Conservation (phyloP, 2,888 invertebrate species). For the Sipunculus nudus region DNA sequence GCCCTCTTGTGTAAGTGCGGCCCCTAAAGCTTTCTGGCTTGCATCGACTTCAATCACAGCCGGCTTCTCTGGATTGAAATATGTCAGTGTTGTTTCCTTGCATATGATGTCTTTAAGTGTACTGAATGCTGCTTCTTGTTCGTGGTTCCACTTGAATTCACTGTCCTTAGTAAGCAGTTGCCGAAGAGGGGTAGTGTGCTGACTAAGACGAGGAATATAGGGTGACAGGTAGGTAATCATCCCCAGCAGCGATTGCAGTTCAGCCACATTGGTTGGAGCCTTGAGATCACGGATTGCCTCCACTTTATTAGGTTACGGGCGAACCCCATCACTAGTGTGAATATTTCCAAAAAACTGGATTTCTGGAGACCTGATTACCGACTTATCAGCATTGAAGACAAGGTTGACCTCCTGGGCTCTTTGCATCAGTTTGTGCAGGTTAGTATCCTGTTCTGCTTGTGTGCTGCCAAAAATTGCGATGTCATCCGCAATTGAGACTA, state of each 20-base stretch:
- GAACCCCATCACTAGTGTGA: conserved; percentile 18
- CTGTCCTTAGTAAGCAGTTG: conserved; percentile 20
- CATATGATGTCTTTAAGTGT: too few species aligned
- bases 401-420: background rate
- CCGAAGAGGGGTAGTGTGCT: conserved; percentile 17
- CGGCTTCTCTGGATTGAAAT: conserved; percentile 12
- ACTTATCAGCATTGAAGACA: conserved; percentile 2
- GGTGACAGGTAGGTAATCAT: conserved; percentile 24
- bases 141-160: too few species aligned
- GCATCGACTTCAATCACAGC: conserved; percentile 19
- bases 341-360: conserved; percentile 29
- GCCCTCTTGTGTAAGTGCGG: conserved; percentile 22
- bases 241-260: conserved; percentile 29
- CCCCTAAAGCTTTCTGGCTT: conserved; percentile 23
- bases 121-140: too few species aligned
- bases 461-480: background rate
- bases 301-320: conserved; percentile 29
- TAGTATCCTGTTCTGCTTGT: background rate
- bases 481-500: conserved; percentile 7
- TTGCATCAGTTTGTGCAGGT: conserved; percentile 4
- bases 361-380: background rate
- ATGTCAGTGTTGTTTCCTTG: too few species aligned
- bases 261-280: conserved; percentile 16
- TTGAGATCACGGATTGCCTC: conserved; percentile 18
- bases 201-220: conserved; percentile 18